Evolutionary conservation across 2,113 vertebrate species (phyloP).

Genomic region (Tonatia bakeri): DNA sequence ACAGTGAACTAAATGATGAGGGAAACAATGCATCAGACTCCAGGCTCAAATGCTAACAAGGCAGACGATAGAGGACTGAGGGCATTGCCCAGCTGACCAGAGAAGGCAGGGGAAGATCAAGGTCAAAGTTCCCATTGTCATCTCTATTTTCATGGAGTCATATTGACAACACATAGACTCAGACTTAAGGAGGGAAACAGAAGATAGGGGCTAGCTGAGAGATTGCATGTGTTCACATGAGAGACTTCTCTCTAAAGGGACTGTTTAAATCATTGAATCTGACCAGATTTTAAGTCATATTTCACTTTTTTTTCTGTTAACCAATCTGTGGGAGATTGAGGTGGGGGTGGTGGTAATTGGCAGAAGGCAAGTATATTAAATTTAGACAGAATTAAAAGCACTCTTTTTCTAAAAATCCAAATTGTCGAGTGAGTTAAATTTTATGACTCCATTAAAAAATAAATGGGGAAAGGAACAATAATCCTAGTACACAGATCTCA

Average conservation of each 20-base stretch:
- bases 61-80: neutral
- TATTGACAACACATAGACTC: neutral
- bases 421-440: conserved; percentile 53
- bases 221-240: neutral
- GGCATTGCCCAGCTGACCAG: neutral
- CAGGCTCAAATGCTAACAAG: neutral
- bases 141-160: neutral
- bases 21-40: neutral
- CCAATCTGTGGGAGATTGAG: conserved; percentile 17
- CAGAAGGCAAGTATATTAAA: conserved; percentile 39
- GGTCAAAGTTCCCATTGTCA: neutral
- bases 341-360: conserved; percentile 12
- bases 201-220: neutral
- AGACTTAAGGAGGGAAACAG: neutral
- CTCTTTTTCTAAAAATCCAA: conserved; percentile 37
- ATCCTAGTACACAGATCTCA: conserved; percentile 62
- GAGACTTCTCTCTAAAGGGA: neutral
- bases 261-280: neutral
- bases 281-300: neutral
- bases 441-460: conserved; percentile 63
- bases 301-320: conserved; percentile 41
- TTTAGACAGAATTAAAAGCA: conserved; percentile 55
- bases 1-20: neutral
- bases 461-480: conserved; percentile 53
- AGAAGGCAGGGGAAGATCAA: too few relatives aligned